Base-by-base conservation (phyloP, 2,888 invertebrate genomes). In the Hyposoter didymator region DNA sequence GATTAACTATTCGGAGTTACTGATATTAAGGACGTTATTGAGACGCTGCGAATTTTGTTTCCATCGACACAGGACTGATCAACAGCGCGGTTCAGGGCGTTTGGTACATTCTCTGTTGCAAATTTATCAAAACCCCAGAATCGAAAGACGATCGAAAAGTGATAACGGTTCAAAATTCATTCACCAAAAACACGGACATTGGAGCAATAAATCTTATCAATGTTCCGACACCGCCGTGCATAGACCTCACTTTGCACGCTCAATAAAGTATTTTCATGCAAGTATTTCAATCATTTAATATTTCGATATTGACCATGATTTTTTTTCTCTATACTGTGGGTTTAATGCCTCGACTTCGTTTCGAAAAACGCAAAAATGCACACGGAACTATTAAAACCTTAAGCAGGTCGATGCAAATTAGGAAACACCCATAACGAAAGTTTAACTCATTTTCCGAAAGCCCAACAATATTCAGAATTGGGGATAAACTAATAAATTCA, bases 11-110 rank as follows among this genome's bases (percentile, higher is more conserved):
- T 32, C 32, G 4, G 32, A 32, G 32, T 35, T 14, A 73, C 43
- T 28, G 49, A 52, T 67, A 47, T 52, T 28, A 17, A 12, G 17
- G 12, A 52, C n/a, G 28, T 45, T 32, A 17, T 45, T 8, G 43
- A 19, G 17, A 43, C 45, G 47, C 39, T 32, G 62, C 69, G 45
- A 45, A 64, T 52, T 83, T 72, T 74, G 14, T 43, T 64, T 28
- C 32, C 49, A 59, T 45, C 12, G 85, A 73, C 10, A 7, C 82
- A 92, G 92, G 93, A 45, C 70, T 93, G 55, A 80, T 93, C 47
- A 93, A 93, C 72, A 92, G 85, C 85, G 76, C 90, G 67, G 92
- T 93, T 17, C 93, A 93, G 86, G 88, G 87, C 52, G 89, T 91
- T 82, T 93, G 92, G 92, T 90, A 90, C 76, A 67, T 92, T 43